These are phyloP conservation scores for Alviniconcha marisindica DNA, from an alignment of 1,140 invertebrate species.

Conservation along the genomic window DNA sequence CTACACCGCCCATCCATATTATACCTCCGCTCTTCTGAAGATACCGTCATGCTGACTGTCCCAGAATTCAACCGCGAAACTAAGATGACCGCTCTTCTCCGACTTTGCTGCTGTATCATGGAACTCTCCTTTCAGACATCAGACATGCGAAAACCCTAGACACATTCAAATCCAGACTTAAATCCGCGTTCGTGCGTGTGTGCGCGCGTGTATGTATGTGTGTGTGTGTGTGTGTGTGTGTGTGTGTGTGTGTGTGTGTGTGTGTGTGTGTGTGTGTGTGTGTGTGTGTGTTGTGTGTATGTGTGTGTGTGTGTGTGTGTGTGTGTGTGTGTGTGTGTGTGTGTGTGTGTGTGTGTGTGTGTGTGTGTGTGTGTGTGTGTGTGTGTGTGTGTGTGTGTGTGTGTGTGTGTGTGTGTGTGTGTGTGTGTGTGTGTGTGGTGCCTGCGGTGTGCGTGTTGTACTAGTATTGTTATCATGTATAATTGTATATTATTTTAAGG, in stretches of 20 bases:
- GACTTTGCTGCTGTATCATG: no score
- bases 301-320: not conserved
- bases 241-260: slow-evolving; percentile 27
- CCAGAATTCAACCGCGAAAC: no score
- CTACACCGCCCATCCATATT: no score
- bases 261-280: slow-evolving; percentile 26
- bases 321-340: not conserved
- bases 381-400: slow-evolving; percentile 28
- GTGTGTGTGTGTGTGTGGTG: slow-evolving; percentile 6
- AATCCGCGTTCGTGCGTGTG: not conserved
- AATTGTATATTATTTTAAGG: not conserved
- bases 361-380: not conserved
- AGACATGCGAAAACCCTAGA: no score
- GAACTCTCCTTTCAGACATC: no score
- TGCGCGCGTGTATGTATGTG: not conserved
- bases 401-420: not conserved
- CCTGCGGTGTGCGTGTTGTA: not conserved
- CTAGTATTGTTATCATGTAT: not conserved
- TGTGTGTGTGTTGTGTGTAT: not conserved
- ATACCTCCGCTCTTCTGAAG: no score
- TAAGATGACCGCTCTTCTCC: no score
- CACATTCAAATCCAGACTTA: no score
- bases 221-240: not conserved
- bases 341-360: slow-evolving; percentile 21
- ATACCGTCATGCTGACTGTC: no score